Percentiles rank a stretch among this genome's conserved stretches.
Conservation (phyloP, 2,888 invertebrate genomes). For the Sicus ferrugineus region DNA sequence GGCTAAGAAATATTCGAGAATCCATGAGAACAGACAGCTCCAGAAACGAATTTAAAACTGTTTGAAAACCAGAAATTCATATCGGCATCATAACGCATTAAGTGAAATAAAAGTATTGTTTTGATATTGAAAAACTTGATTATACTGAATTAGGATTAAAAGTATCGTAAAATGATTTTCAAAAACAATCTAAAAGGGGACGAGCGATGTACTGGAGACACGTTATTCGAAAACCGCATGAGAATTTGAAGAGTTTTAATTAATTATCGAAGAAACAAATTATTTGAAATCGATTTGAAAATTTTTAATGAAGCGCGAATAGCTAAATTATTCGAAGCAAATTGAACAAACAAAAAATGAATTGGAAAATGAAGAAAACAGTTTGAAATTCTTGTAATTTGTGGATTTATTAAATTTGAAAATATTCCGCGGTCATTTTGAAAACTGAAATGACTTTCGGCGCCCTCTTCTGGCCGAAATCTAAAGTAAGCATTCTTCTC, state of each 20-base stretch:
- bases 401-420: neutral
- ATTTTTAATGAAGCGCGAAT: too few relatives aligned
- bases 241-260: too few relatives aligned
- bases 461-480: too few relatives aligned
- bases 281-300: too few relatives aligned
- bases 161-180: slow-evolving; percentile 30
- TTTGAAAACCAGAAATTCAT: neutral
- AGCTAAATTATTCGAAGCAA: too few relatives aligned
- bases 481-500: too few relatives aligned
- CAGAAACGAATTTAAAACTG: slow-evolving; percentile 26
- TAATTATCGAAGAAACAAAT: too few relatives aligned
- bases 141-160: slow-evolving; percentile 29
- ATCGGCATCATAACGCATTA: neutral
- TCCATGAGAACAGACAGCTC: neutral
- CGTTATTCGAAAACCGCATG: too few relatives aligned
- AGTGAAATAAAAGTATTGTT: neutral
- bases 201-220: too few relatives aligned
- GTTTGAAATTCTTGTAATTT: neutral
- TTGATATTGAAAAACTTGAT: slow-evolving; percentile 17
- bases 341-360: too few relatives aligned
- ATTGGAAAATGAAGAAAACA: neutral
- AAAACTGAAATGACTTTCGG: neutral
- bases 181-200: too few relatives aligned
- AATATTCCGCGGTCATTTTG: neutral
- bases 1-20: neutral